Percentiles rank a stretch among this genome's conserved stretches.
phyloP scores from a whole-genome alignment of 2,113 vertebrate genomes.

The Salvelinus alpinus region DNA sequence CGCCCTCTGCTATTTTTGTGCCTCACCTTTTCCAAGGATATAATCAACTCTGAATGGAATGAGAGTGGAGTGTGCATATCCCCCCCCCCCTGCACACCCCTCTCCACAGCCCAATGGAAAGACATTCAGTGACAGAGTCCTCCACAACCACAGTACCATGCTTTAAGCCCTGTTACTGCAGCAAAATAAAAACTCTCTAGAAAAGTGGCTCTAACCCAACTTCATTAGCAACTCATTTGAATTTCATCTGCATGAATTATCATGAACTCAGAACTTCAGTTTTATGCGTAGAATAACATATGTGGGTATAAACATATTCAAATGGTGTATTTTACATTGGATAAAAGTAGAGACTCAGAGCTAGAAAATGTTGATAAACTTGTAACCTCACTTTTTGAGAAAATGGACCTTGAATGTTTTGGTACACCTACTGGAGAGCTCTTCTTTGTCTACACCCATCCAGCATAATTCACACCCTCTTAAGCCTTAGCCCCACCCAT shows the following conservation, averaged over 20 bases:
- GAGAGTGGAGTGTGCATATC: conserved; percentile 6
- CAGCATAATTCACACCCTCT: no score
- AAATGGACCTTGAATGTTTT: no score
- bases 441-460: no score
- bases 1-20: conserved; percentile 1
- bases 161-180: background rate
- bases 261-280: conserved; percentile 9
- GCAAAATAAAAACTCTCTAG: background rate
- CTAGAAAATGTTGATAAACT: no score
- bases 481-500: no score
- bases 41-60: conserved; percentile 29
- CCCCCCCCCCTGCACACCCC: background rate
- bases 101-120: background rate
- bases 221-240: conserved; percentile 25
- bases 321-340: no score
- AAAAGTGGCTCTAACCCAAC: background rate
- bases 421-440: no score
- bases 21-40: conserved; percentile 24
- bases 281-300: background rate
- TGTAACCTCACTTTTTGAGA: no score
- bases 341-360: no score
- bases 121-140: background rate
- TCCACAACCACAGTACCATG: background rate
- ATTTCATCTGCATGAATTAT: conserved; percentile 45
- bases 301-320: no score